phyloP scores from a whole-genome alignment of 2,888 invertebrate genomes.

The Koerneria pararmatus region DNA sequence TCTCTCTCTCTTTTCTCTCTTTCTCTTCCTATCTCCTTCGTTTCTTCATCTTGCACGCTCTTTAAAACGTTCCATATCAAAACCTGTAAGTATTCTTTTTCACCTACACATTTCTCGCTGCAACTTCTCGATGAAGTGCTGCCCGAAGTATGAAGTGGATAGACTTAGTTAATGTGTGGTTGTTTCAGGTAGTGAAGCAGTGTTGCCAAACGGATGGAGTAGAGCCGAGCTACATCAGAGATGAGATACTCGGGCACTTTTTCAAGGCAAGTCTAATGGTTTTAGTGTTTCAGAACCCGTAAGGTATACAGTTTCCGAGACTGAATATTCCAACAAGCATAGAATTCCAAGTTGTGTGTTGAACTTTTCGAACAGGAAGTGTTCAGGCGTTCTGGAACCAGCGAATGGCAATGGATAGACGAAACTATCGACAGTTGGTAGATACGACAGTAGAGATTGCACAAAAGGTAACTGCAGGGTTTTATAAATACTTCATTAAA shows the following conservation, averaged over 20 bases:
- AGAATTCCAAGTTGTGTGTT: neutral
- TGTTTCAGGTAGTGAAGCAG: conserved; percentile 86
- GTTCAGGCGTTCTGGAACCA: conserved; percentile 99
- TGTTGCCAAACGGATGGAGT: conserved; percentile 99
- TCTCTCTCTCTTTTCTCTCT: too few species aligned
- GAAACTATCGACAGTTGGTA: conserved; percentile 83
- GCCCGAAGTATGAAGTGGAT: too few species aligned
- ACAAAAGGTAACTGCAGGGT: conserved; percentile 76
- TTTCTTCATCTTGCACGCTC: too few species aligned
- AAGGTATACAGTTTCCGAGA: neutral
- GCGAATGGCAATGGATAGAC: conserved; percentile 93
- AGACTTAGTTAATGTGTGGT: too few species aligned
- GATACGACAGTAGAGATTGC: conserved; percentile 99
- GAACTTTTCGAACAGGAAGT: conserved; percentile 70
- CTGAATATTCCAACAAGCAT: conserved; percentile 2
- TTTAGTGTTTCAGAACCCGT: neutral
- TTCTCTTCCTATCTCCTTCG: too few species aligned
- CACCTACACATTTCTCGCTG: too few species aligned
- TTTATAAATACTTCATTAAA: too few species aligned
- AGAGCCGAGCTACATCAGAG: conserved; percentile 96
- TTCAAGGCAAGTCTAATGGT: conserved; percentile 68
- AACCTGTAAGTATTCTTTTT: too few species aligned
- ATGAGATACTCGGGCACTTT: conserved; percentile 73
- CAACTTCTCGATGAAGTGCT: too few species aligned
- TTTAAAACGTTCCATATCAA: too few species aligned